Evolutionary conservation across 2,888 invertebrate species (phyloP), one percentile per base, ranked within the genome.

Genomic region (Athripsodes cinereus): DNA sequence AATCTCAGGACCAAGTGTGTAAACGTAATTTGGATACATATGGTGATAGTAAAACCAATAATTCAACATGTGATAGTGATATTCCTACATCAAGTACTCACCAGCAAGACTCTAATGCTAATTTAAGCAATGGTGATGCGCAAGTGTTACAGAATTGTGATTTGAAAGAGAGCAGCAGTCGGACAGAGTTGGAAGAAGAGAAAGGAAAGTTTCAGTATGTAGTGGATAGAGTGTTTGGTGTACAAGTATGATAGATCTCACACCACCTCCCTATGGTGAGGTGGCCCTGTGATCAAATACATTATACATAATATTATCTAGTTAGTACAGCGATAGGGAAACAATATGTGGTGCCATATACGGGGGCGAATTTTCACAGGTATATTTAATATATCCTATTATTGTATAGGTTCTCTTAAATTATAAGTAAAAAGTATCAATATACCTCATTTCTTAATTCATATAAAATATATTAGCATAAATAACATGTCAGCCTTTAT

Each of bases 171-270:
- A 18, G 47, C 19, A 19, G 22, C 21, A 52, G 11, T 35, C 6
- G 21, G n/a, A 26, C 22, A 44, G 57, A 53, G 53, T 21, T 44
- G 35, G 46, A 56, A 5, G 46, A 11, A 72, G 73, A 74, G 65
- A 74, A 75, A 61, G 81, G 81, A 68, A 84, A 86, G 71, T 90
- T 85, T 74, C 88, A 89, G 65, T 90, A 90, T 74, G 88, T 90
- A 65, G 87, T 92, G 65, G 91, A 91, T 75, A 82, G 90, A 72
- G 87, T 85, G 61, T 80, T 90, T 68, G 91, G 92, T 69, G 92
- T 92, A 66, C 91, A 91, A 78, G 91, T 92, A 70, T 92, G 80
- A 82, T 16, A n/a, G 13, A 40, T 16, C 40, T 40, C n/a, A 3
- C 13, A 10, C 10, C 26, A 26, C 10, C 26, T 26, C 10, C 26